A percentile compares a stretch with the other conserved stretches of the same genome.
Evolutionary conservation across 2,888 invertebrate genomes (phyloP).

Genomic region (Drosophila kuntzei): DNA sequence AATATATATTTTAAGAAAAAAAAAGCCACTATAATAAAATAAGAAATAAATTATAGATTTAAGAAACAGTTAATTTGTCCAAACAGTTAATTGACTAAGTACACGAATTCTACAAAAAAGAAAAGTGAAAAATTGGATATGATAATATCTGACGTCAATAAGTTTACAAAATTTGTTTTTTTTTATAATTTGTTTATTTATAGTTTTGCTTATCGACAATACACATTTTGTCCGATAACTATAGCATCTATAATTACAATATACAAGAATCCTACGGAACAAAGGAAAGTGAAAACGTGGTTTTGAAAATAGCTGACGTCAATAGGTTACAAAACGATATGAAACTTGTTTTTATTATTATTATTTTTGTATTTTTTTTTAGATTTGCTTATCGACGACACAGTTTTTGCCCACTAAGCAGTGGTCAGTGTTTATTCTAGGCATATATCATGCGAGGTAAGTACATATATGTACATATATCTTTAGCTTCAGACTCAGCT

Average conservation of each 20-base stretch:
- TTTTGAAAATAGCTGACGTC: conserved; percentile 8
- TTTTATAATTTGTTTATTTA: too few relatives aligned
- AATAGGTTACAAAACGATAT: conserved; percentile 11
- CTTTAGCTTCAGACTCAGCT: conserved; percentile 29
- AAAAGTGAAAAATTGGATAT: too few relatives aligned
- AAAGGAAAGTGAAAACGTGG: conserved; percentile 11
- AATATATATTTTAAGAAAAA: too few relatives aligned
- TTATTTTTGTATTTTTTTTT: conserved; percentile 3
- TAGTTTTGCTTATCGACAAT: too few relatives aligned
- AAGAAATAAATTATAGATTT: too few relatives aligned
- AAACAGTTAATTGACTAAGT: too few relatives aligned
- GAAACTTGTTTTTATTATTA: neutral
- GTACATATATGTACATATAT: too few relatives aligned
- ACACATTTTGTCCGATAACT: neutral
- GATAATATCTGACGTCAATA: too few relatives aligned
- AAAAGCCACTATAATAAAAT: too few relatives aligned
- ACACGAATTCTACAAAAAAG: too few relatives aligned
- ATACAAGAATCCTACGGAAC: conserved; percentile 2
- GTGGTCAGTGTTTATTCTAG: conserved; percentile 39
- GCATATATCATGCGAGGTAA: conserved; percentile 29
- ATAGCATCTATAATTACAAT: neutral
- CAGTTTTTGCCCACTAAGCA: conserved; percentile 42
- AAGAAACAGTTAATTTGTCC: too few relatives aligned
- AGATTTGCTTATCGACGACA: conserved; percentile 18
- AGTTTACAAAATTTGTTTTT: too few relatives aligned